Base-by-base conservation (phyloP, 92 coral and sea anemone genomes). In the Desmophyllum pertusum region DNA sequence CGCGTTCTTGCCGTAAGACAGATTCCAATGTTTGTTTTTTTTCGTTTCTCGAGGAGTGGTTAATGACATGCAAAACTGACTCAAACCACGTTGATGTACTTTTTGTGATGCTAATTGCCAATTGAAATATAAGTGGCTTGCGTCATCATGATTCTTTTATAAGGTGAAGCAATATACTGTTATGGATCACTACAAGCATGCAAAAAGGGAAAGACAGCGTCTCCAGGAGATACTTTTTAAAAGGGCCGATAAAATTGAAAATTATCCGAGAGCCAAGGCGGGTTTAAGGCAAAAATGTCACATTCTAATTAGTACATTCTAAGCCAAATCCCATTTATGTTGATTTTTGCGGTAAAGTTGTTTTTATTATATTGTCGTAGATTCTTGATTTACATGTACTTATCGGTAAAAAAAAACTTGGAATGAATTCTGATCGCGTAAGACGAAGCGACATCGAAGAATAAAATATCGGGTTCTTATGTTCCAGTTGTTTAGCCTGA, bases 81-180 rank as follows among this genome's bases (percentile, higher is more conserved):
- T 30, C 5, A 35, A 19, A 67, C 13, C 42, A 18, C 57, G 59
- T 42, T 15, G 35, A 17, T 41, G 29, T 27, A n/a, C 3, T 5
- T 42, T 46, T 46, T 42, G 37, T 73, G 39, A 73, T 73, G 77
- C 57, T n/a, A 73, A 73, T 43, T 73, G 25, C 65, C 30, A 75
- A 51, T 75, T 52, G 79, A 50, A 33, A 9, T 52, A 51, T 18
- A 19, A 10, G 27, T 33, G 42, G 19, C 31, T 33, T 53, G 40
- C 79, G 79, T 75, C 79, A 50, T n/a, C n/a, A n/a, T n/a, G n/a
- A n/a, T 53, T 50, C 29, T 10, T 8, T 75, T 29, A 19, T 51
- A 19, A 21, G 29, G 2, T 30, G 17, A 29, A 10, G 37, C 36
- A 25, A 21, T 25, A 29, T 31, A 14, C 23, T 5, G 17, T 10